Conservation (phyloP, 2,113 vertebrate species). For the Paradoxurus hermaphroditus region DNA sequence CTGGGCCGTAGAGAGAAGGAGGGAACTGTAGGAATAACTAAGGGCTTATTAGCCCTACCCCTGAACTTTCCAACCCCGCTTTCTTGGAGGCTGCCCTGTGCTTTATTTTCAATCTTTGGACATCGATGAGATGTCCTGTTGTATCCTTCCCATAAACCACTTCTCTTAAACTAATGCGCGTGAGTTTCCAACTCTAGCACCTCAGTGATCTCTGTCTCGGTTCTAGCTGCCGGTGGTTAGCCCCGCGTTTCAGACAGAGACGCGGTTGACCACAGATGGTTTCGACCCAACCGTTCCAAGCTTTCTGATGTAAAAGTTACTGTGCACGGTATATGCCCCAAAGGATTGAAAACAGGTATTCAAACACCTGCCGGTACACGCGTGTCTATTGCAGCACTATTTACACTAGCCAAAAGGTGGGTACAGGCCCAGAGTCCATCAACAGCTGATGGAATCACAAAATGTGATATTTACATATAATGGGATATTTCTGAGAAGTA, state of each 20-base stretch:
- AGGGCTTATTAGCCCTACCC: not conserved
- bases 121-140: not conserved
- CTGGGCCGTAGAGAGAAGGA: not conserved
- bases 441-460: not conserved
- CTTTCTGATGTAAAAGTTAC: not conserved
- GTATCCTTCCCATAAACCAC: not conserved
- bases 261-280: not conserved
- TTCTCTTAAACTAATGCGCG: not conserved
- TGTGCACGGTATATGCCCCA: not conserved
- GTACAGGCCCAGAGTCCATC: not conserved
- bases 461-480: not conserved
- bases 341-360: not conserved
- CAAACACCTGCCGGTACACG: not conserved
- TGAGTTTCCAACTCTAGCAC: not conserved
- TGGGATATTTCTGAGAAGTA: not conserved
- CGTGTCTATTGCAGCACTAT: not conserved
- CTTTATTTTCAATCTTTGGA: not conserved
- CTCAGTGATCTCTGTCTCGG: not conserved
- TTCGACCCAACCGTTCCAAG: not conserved
- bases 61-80: not conserved
- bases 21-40: not conserved
- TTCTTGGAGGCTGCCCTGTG: not conserved
- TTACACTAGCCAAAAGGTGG: too few relatives aligned
- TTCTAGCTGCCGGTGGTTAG: not conserved
- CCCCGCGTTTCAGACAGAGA: not conserved